A percentile compares a stretch with the other conserved stretches of the same genome.
Conservation (phyloP, 2,888 invertebrate species). For the Zygogramma bicolorata region DNA sequence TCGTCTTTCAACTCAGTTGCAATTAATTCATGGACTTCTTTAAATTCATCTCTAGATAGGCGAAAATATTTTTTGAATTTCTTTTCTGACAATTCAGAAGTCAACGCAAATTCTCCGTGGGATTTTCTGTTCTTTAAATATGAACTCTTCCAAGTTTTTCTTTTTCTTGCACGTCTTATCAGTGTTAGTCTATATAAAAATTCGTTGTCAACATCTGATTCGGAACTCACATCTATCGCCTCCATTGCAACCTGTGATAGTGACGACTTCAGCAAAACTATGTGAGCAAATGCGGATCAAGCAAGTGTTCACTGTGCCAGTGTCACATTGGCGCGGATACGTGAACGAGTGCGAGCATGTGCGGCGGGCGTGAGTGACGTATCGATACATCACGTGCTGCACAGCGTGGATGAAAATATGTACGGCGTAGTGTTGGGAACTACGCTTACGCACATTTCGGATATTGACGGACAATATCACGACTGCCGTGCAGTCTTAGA, state of each 20-base stretch:
- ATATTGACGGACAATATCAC: too few relatives aligned
- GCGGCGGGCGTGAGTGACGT: too few relatives aligned
- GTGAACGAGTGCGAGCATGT: constrained; percentile 18
- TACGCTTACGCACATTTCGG: too few relatives aligned
- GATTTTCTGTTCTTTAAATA: constrained; percentile 13
- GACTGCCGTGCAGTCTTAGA: too few relatives aligned
- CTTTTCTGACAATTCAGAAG: constrained; percentile 5
- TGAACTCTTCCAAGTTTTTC: constrained; percentile 10
- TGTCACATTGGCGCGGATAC: constrained; percentile 3
- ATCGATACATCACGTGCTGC: too few relatives aligned
- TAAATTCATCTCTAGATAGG: constrained; percentile 5
- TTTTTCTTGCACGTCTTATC: constrained; percentile 1
- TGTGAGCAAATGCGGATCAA: constrained; percentile 5
- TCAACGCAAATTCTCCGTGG: constrained; percentile 17
- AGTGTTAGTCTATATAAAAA: not conserved
- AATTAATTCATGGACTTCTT: constrained; percentile 7
- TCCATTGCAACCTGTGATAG: too few relatives aligned
- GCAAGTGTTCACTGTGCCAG: not conserved
- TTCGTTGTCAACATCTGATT: constrained; percentile 15
- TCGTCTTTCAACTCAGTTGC: constrained; percentile 7
- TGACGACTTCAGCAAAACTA: too few relatives aligned
- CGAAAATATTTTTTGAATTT: constrained; percentile 13
- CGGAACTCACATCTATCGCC: constrained; percentile 20
- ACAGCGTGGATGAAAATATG: too few relatives aligned
- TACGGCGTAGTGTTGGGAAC: too few relatives aligned